A percentile compares a stretch with the other conserved stretches of the same genome.
These are phyloP conservation scores for Stegodyphus mimosarum DNA, from an alignment of 1,140 invertebrate genomes.

Conservation along the genomic window DNA sequence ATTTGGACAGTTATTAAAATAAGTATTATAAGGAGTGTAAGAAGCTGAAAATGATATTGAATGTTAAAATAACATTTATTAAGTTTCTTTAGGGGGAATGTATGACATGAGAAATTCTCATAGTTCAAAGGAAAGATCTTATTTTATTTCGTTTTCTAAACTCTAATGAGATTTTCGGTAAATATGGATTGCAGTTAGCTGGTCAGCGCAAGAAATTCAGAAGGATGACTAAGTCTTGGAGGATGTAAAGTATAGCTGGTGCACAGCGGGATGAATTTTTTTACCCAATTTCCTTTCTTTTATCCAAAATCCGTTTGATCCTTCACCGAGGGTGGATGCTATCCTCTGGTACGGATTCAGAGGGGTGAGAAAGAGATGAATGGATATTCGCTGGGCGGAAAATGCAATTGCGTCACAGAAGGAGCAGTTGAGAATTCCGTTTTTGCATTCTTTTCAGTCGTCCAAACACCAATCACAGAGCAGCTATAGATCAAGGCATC, in stretches of 20 bases:
- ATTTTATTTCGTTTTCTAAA: too few species aligned
- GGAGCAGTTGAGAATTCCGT: background rate
- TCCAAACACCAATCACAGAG: conserved; percentile 53
- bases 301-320: conserved; percentile 52
- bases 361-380: conserved; percentile 45
- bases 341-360: conserved; percentile 6
- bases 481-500: conserved; percentile 33
- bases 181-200: too few species aligned
- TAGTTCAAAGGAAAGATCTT: too few species aligned
- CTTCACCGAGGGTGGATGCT: background rate
- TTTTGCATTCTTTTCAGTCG: conserved; percentile 20
- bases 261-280: conserved; percentile 46
- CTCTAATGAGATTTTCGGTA: too few species aligned
- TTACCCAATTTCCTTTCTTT: background rate
- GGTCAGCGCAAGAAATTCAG: background rate
- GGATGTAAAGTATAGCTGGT: background rate
- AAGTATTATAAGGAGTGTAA: too few species aligned
- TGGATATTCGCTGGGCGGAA: conserved; percentile 46
- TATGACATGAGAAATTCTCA: too few species aligned
- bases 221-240: conserved; percentile 18
- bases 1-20: too few species aligned
- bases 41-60: too few species aligned
- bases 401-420: conserved; percentile 48
- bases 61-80: too few species aligned
- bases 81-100: too few species aligned